Percentiles rank a stretch among this genome's conserved stretches.
These are phyloP conservation scores for Moxostoma hubbsi DNA, from an alignment of 2,797 vertebrate genomes.

Conservation along the genomic window DNA sequence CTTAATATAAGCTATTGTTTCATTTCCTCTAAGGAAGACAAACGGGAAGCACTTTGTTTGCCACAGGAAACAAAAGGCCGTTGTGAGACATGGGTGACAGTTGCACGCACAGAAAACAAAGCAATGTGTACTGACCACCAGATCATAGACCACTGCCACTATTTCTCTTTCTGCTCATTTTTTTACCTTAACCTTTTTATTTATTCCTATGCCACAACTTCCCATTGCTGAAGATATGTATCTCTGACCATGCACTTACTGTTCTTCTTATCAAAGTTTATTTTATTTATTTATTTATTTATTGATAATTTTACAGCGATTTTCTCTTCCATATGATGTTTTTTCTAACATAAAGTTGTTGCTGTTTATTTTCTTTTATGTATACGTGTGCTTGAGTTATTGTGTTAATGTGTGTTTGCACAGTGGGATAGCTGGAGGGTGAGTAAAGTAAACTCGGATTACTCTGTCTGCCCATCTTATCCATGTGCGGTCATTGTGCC, in stretches of 20 bases:
- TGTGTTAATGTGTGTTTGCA: conserved; percentile 3
- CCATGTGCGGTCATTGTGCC: conserved; percentile 79
- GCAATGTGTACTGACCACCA: no score
- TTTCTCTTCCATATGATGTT: background rate
- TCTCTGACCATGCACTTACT: background rate
- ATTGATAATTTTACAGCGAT: background rate
- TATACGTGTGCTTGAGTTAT: background rate
- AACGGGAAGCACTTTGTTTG: conserved; percentile 54
- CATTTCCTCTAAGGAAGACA: conserved; percentile 40
- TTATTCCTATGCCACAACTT: background rate
- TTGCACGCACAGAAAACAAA: no score
- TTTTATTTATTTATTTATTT: no score
- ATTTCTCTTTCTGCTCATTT: background rate
- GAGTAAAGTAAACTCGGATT: conserved; percentile 80
- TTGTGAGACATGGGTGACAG: conserved; percentile 5
- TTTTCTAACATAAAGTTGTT: background rate
- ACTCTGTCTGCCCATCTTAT: conserved; percentile 80
- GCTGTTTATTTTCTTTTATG: background rate
- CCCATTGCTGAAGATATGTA: background rate
- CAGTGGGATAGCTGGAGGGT: conserved; percentile 85
- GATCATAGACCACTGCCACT: no score
- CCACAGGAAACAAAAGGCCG: conserved; percentile 40
- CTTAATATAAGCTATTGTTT: conserved; percentile 24
- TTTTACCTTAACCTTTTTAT: no score
- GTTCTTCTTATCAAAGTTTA: background rate